Percentiles rank a stretch among this genome's conserved stretches.
These are phyloP conservation scores for Dilophus febrilis DNA, from an alignment of 2,888 invertebrate species.

Conservation along the genomic window DNA sequence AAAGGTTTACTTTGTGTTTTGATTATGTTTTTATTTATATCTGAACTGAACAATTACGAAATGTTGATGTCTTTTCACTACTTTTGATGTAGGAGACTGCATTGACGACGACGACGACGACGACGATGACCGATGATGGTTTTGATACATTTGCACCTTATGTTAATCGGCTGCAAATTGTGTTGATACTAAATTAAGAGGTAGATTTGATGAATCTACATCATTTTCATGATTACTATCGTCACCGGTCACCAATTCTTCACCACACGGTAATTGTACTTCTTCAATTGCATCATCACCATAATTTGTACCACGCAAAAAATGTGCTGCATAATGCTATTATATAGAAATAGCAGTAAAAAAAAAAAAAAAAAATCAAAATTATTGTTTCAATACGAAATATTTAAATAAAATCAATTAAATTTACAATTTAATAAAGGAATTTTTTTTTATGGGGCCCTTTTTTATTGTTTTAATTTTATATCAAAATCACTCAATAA, in stretches of 20 bases:
- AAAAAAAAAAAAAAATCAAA: neutral
- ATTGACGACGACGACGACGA: no score
- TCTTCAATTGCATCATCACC: constrained; percentile 1
- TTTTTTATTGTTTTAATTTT: no score
- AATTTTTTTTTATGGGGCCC: neutral
- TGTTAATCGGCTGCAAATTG: constrained; percentile 11
- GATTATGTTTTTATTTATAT: no score
- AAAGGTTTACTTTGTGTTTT: no score
- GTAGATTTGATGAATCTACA: constrained; percentile 16
- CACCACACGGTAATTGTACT: constrained; percentile 5
- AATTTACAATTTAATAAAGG: neutral
- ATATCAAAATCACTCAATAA: no score
- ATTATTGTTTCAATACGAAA: neutral
- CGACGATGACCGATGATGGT: no score
- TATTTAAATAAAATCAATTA: neutral
- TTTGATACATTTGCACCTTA: no score
- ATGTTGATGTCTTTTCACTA: no score
- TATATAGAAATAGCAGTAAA: neutral
- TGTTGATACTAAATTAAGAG: constrained; percentile 18
- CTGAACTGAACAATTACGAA: no score
- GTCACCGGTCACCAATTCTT: constrained; percentile 5
- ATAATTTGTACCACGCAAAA: constrained; percentile 16
- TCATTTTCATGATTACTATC: constrained; percentile 13
- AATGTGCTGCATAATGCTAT: constrained; percentile 13
- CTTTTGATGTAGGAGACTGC: no score